Evolutionary conservation across 1,140 invertebrate species (phyloP).

Genomic region (Aphaenogaster ashmeadi): DNA sequence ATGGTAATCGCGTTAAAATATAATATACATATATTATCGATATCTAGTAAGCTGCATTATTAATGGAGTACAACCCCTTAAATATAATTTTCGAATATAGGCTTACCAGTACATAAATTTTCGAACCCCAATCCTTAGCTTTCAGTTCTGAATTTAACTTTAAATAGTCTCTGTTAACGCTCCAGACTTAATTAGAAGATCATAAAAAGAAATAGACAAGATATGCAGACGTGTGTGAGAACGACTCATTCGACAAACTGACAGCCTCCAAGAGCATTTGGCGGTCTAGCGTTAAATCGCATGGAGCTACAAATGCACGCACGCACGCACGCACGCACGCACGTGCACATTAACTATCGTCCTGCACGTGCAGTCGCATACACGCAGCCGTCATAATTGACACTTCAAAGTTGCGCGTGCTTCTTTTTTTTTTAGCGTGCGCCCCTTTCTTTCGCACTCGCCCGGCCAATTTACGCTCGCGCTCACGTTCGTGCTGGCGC

Average conservation of each 20-base stretch:
- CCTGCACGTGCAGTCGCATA: conserved; percentile 40
- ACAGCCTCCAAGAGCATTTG: conserved; percentile 8
- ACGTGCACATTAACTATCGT: conserved; percentile 34
- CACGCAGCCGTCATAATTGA: conserved; percentile 57
- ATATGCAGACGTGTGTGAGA: neutral
- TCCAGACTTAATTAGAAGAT: neutral
- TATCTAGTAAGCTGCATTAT: neutral
- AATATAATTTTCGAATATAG: neutral
- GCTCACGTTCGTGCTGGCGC: conserved; percentile 30
- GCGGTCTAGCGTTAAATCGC: conserved; percentile 31
- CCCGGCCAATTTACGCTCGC: conserved; percentile 41
- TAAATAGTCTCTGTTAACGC: neutral
- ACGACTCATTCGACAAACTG: neutral
- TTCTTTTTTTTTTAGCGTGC: conserved; percentile 15
- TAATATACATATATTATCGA: neutral
- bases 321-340: conserved; percentile 29
- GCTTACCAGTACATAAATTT: neutral
- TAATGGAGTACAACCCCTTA: neutral
- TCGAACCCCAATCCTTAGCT: neutral
- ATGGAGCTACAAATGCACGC: conserved; percentile 9
- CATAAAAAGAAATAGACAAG: neutral
- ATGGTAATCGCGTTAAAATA: no score
- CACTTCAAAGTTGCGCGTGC: conserved; percentile 49
- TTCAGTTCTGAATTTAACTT: neutral
- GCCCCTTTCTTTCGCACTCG: conserved; percentile 44